These are phyloP conservation scores for Paradisaea rubra DNA, from an alignment of 2,113 vertebrate genomes.

Conservation along the genomic window DNA sequence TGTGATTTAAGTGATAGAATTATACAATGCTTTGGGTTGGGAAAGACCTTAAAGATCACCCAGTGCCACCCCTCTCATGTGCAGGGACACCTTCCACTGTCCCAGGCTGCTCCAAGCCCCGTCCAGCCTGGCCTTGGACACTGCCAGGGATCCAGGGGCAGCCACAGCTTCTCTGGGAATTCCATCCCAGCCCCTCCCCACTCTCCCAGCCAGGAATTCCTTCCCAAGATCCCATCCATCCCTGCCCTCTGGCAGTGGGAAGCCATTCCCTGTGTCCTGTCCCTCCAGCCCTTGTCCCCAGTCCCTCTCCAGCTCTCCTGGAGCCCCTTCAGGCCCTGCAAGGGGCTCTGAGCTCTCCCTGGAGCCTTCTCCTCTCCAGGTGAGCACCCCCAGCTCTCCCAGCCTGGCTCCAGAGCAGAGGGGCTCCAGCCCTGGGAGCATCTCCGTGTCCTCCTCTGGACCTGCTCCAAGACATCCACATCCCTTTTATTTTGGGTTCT, in stretches of 20 bases:
- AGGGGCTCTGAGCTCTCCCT: not conserved
- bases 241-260: not conserved
- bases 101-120: not conserved
- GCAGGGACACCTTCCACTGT: rapidly evolving
- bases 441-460: not conserved
- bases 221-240: rapidly evolving
- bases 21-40: no score
- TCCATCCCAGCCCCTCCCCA: not conserved
- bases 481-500: not conserved
- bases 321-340: rapidly evolving
- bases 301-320: not conserved
- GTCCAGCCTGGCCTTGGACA: rapidly evolving
- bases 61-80: not conserved
- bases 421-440: rapidly evolving
- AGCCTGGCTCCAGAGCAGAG: not conserved
- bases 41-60: no score
- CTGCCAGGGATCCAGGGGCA: not conserved
- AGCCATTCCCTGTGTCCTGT: not conserved
- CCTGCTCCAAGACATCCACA: not conserved
- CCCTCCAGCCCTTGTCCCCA: rapidly evolving
- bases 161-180: not conserved
- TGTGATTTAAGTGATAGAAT: no score
- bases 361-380: not conserved
- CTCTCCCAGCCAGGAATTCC: not conserved
- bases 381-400: rapidly evolving